Evolutionary conservation across 2,888 invertebrate species (phyloP), one percentile per base, ranked within the genome.

Genomic region (Desoria tigrina): DNA sequence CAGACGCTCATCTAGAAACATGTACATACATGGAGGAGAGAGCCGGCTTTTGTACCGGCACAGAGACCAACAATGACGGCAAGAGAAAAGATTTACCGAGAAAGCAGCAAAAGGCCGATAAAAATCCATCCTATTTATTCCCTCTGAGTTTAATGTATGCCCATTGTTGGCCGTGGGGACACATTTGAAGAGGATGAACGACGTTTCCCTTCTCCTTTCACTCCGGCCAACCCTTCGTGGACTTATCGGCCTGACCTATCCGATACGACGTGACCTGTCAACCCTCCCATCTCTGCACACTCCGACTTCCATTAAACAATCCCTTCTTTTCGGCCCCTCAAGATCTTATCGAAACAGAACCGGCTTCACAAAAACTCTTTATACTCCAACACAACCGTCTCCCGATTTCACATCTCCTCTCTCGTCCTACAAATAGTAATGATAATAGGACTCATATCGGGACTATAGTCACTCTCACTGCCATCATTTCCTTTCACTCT

Each of bases 191-290:
- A 18, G 53, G 53, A 53, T 32, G 55, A 55, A 42, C 16, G 42
- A 27, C 61, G 27, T 23, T 57, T 21, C 56, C 61, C 28, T 37
- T 50, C 54, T 51, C 55, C 39, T 45, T 49, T 37, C 39, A 42
- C 39, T 56, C 18, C 49, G 32, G 24, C 59, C 57, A 64, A 53
- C 59, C 60, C 53, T 53, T 64, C 51, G 37, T 51, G 42, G 28
- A 26, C 45, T 49, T 45, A 49, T 49, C 27, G 24, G 26, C 37
- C 53, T 64, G 64, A 64, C 64, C 64, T 64, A 64, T n/a, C n/a
- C n/a, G n/a, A n/a, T n/a, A 11, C 42, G 61, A 61, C 37, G 55
- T 61, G 64, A 60, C 64, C 60, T 60, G 64, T 51, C 63, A 58
- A 60, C 50, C 59, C 42, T 23, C 27, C 32, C 42, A 42, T 11